Conservation (phyloP, 2,797 vertebrate species). For the Yasuhikotakia modesta region DNA sequence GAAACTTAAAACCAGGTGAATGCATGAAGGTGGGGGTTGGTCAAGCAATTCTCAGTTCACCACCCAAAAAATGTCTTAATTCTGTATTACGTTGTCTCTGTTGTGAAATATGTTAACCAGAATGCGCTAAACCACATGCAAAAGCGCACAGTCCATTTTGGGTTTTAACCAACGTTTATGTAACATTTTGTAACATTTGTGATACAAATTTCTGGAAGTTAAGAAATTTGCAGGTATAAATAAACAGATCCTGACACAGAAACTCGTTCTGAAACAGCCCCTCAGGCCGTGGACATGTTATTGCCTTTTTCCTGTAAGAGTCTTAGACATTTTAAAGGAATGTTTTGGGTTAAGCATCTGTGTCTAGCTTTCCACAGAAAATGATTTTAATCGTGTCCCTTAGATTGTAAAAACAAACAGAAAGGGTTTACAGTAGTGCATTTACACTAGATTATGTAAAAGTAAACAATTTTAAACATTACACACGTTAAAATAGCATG, state of each 20-base stretch:
- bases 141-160: too few species aligned
- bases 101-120: too few species aligned
- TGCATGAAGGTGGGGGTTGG: background rate
- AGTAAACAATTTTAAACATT: too few species aligned
- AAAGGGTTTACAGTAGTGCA: background rate
- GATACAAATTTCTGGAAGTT: background rate
- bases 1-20: background rate
- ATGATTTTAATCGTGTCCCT: background rate
- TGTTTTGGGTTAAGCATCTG: background rate
- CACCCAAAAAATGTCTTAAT: too few species aligned
- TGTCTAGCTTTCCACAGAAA: background rate
- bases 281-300: constrained; percentile 5
- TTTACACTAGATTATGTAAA: background rate
- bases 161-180: too few species aligned
- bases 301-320: background rate
- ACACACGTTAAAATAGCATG: too few species aligned
- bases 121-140: too few species aligned
- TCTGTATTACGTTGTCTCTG: too few species aligned
- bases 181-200: too few species aligned
- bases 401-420: background rate
- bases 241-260: constrained; percentile 29
- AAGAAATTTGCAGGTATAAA: background rate
- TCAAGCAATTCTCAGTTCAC: background rate
- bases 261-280: too few species aligned
- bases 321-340: background rate